Evolutionary conservation across 2,888 invertebrate genomes (phyloP).

Genomic region (Aromia moschata): DNA sequence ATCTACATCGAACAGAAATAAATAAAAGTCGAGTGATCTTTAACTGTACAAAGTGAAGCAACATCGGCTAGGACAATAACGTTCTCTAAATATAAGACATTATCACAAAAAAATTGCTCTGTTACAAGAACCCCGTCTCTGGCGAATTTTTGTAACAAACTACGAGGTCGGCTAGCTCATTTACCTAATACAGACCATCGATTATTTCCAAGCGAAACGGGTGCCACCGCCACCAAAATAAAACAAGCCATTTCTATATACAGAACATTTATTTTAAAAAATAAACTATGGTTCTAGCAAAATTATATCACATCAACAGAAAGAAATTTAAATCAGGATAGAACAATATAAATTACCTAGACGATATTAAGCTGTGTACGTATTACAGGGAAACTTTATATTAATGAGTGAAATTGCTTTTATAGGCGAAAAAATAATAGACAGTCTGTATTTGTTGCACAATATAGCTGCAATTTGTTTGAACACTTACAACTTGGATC

Average conservation of each 20-base stretch:
- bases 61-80: constrained; percentile 8
- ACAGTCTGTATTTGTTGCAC: constrained; percentile 24
- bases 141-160: constrained; percentile 5
- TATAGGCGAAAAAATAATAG: constrained; percentile 14
- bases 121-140: not conserved
- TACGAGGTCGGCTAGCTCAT: not conserved
- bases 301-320: constrained; percentile 20
- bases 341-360: constrained; percentile 6
- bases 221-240: constrained; percentile 2
- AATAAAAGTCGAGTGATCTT: not conserved
- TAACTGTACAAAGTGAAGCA: not conserved
- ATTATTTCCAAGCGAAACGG: constrained; percentile 11
- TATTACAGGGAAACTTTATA: constrained; percentile 10
- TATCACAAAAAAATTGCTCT: constrained; percentile 35
- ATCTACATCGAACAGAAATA: not conserved
- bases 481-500: not conserved
- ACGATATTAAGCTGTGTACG: not conserved
- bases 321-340: constrained; percentile 13
- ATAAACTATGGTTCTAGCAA: constrained; percentile 21
- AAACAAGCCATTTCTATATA: constrained; percentile 15
- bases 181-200: constrained; percentile 20
- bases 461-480: not conserved
- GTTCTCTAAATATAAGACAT: constrained; percentile 38
- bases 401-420: constrained; percentile 1
- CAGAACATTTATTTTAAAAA: constrained; percentile 26